phyloP scores from a whole-genome alignment of 2,888 invertebrate species.

The Euplagia quadripunctaria region DNA sequence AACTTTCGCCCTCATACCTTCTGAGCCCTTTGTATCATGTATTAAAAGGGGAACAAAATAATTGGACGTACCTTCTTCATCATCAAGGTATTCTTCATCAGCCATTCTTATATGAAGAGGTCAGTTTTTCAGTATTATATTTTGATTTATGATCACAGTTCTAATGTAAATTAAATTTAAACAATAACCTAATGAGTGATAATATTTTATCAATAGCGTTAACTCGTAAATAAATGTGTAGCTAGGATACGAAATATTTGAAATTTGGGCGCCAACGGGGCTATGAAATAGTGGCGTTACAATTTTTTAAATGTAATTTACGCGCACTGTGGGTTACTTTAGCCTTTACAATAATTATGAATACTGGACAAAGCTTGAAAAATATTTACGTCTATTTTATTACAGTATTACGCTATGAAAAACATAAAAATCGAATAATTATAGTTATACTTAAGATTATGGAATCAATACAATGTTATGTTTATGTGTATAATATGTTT shows the following conservation, averaged over 20 bases:
- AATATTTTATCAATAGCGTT: background rate
- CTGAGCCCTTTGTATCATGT: background rate
- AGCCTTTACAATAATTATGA: too few species aligned
- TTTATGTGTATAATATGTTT: too few species aligned
- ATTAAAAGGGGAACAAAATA: background rate
- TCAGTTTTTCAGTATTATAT: background rate
- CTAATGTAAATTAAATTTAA: background rate
- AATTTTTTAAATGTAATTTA: too few species aligned
- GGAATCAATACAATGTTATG: too few species aligned
- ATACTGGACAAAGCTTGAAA: too few species aligned
- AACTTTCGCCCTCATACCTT: background rate
- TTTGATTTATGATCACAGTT: background rate
- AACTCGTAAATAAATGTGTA: slow-evolving; percentile 20
- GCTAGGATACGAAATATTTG: slow-evolving; percentile 15
- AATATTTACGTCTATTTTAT: too few species aligned
- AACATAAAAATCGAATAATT: too few species aligned
- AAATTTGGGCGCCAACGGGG: slow-evolving; percentile 4
- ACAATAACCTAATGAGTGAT: background rate
- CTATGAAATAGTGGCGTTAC: too few species aligned
- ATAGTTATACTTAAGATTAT: too few species aligned
- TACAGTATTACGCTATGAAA: too few species aligned
- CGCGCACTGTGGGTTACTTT: too few species aligned
- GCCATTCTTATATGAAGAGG: slow-evolving; percentile 3
- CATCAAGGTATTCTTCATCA: slow-evolving; percentile 48
- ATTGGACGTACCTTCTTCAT: slow-evolving; percentile 36